Evolutionary conservation across 2,113 vertebrate species (phyloP).

Genomic region (Aramus guarauna): DNA sequence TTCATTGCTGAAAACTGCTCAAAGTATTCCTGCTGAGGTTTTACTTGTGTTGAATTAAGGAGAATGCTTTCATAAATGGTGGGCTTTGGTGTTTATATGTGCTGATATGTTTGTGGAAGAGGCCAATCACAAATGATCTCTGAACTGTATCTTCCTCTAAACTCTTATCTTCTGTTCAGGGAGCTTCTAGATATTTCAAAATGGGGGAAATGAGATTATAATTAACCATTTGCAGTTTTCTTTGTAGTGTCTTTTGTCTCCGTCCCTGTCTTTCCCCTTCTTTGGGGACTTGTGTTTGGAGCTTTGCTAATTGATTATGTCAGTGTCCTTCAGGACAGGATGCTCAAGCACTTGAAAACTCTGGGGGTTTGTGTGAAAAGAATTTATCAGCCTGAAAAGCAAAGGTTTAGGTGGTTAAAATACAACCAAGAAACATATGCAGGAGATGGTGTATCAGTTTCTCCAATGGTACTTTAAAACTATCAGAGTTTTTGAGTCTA

Average conservation of each 20-base stretch:
- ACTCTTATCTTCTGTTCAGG: not conserved
- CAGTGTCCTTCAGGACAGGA: not conserved
- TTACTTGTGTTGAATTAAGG: not conserved
- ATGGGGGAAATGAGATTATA: no score
- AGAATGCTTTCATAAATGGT: not conserved
- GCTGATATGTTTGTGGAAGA: not conserved
- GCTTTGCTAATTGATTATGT: not conserved
- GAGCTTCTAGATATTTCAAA: not conserved
- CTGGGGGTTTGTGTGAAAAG: not conserved
- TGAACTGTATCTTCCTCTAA: not conserved
- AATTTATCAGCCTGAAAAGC: not conserved
- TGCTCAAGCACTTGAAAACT: not conserved
- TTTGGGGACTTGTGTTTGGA: not conserved
- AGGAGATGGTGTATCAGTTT: not conserved
- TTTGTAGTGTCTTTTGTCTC: not conserved
- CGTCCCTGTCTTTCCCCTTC: not conserved
- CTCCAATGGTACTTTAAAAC: not conserved
- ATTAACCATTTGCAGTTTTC: not conserved
- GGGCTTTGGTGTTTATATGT: not conserved
- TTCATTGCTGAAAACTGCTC: not conserved
- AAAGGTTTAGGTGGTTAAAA: not conserved
- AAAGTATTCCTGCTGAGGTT: not conserved
- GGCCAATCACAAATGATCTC: not conserved
- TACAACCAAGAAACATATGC: not conserved
- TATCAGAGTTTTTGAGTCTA: not conserved